phyloP scores from a whole-genome alignment of 2,797 vertebrate species.

The Etheostoma nigrum region DNA sequence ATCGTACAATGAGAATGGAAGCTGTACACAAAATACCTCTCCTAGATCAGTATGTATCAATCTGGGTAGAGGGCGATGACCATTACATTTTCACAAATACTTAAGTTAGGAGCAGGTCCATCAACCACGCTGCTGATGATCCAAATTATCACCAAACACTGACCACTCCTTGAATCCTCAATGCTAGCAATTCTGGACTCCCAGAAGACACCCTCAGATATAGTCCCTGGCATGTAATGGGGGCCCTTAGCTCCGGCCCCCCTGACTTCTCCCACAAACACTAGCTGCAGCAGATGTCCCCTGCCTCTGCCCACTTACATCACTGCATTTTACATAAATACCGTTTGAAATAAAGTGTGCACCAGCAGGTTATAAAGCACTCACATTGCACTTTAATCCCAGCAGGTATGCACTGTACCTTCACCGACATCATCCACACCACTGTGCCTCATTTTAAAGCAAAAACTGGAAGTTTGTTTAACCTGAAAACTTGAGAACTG shows the following conservation, averaged over 20 bases:
- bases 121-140: neutral
- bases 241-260: neutral
- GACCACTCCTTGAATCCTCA: neutral
- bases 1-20: neutral
- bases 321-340: neutral
- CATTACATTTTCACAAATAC: neutral
- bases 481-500: conserved; percentile 51
- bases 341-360: conserved; percentile 1
- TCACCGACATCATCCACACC: conserved; percentile 3
- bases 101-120: neutral
- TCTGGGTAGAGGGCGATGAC: neutral
- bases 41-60: neutral
- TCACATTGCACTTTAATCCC: conserved; percentile 9
- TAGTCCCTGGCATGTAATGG: neutral
- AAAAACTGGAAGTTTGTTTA: conserved; percentile 28
- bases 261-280: neutral
- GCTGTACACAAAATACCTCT: neutral
- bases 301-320: neutral
- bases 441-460: neutral
- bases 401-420: conserved; percentile 11
- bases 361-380: neutral
- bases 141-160: neutral
- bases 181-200: conserved; percentile 5
- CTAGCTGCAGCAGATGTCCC: neutral
- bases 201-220: neutral